phyloP scores from a whole-genome alignment of 2,113 vertebrate species.

The Pluvianellus socialis region DNA sequence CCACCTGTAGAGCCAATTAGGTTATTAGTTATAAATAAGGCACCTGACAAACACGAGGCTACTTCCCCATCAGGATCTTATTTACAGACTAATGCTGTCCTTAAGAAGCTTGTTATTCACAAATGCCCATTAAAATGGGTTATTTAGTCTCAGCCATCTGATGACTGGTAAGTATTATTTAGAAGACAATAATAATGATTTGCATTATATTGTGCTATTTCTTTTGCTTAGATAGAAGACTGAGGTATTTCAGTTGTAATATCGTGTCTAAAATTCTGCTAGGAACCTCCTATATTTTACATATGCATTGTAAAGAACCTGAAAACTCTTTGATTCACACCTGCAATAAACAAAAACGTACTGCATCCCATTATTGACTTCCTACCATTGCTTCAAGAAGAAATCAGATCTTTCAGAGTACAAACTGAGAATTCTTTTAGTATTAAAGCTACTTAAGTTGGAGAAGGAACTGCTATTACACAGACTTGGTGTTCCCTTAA shows the following conservation, averaged over 20 bases:
- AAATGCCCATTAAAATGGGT: neutral
- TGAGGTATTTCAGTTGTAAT: neutral
- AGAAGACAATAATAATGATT: neutral
- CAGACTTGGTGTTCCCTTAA: neutral
- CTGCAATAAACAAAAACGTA: neutral
- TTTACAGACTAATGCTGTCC: accelerated
- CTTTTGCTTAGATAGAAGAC: neutral
- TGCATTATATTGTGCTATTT: neutral
- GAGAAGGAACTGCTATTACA: neutral
- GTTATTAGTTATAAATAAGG: neutral
- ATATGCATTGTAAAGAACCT: accelerated
- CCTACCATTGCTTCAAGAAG: neutral
- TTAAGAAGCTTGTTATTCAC: neutral
- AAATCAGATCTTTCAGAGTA: neutral
- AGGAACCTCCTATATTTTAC: neutral
- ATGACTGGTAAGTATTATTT: neutral
- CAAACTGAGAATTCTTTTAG: neutral
- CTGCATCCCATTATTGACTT: neutral
- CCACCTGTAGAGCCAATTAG: neutral
- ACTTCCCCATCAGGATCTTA: neutral
- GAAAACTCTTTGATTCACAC: neutral
- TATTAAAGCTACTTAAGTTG: neutral
- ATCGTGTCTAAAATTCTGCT: neutral
- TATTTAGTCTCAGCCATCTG: neutral
- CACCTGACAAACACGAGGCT: neutral